Evolutionary conservation across 2,797 vertebrate genomes (phyloP).

Genomic region (Acanthopagrus latus): DNA sequence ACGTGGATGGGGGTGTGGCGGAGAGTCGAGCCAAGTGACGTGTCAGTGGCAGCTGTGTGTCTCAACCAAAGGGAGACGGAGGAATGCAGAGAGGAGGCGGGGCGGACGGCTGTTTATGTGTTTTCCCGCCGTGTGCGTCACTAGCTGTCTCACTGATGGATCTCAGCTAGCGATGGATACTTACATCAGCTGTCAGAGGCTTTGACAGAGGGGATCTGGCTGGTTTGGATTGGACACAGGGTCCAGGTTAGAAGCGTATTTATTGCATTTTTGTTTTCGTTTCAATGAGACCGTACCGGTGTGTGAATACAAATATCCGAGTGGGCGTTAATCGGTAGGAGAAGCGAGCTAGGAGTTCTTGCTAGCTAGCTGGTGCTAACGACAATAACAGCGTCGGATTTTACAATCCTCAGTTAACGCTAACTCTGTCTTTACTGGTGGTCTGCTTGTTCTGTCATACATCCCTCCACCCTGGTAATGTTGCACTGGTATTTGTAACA

Average conservation of each 20-base stretch:
- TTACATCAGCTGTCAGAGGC: constrained; percentile 67
- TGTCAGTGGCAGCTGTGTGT: accelerated
- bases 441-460: background rate
- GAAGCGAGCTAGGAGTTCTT: background rate
- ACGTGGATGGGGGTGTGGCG: constrained; percentile 58
- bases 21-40: constrained; percentile 15
- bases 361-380: constrained; percentile 27
- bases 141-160: constrained; percentile 37
- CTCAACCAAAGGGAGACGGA: constrained; percentile 59
- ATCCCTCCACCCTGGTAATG: background rate
- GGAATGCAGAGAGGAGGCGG: constrained; percentile 18
- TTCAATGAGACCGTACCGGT: background rate
- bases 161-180: constrained; percentile 59
- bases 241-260: constrained; percentile 66
- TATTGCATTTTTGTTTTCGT: background rate
- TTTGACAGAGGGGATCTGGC: constrained; percentile 62
- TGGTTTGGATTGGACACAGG: constrained; percentile 56
- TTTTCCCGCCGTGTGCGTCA: constrained; percentile 75
- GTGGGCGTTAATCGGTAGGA: background rate
- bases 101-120: constrained; percentile 24
- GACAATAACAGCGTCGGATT: constrained; percentile 23
- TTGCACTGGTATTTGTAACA: background rate
- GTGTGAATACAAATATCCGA: background rate
- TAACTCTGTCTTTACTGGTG: background rate
- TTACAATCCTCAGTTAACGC: background rate